Percentiles rank a stretch among this genome's conserved stretches.
phyloP scores from a whole-genome alignment of 1,140 invertebrate species.

The Popillia japonica region DNA sequence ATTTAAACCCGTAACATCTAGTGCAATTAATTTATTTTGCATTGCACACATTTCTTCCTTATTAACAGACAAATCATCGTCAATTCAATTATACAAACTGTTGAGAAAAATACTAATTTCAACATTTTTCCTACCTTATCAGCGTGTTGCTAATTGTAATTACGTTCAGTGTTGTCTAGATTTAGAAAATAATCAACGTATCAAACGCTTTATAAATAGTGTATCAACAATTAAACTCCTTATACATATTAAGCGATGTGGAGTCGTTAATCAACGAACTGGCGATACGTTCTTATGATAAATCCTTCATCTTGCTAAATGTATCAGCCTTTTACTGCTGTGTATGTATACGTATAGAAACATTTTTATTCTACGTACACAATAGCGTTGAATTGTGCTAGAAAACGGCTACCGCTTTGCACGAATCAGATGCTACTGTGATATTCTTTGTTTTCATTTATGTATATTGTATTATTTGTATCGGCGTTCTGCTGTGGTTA shows the following conservation, averaged over 20 bases:
- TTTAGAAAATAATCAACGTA: not conserved
- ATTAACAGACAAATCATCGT: too few relatives aligned
- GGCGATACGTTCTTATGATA: not conserved
- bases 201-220: not conserved
- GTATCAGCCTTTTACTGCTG: not conserved
- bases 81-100: not conserved
- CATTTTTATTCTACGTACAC: not conserved
- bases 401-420: not conserved
- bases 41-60: too few relatives aligned
- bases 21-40: too few relatives aligned
- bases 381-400: not conserved
- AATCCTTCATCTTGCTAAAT: slow-evolving; percentile 5
- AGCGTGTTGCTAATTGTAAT: not conserved
- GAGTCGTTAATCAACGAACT: not conserved
- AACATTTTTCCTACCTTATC: not conserved
- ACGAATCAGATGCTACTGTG: not conserved
- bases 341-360: not conserved
- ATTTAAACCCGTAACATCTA: too few relatives aligned
- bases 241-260: slow-evolving; percentile 1
- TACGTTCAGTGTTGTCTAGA: not conserved
- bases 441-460: too few relatives aligned
- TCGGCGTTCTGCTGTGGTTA: too few relatives aligned
- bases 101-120: not conserved
- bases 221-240: slow-evolving; percentile 1
- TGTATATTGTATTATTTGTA: too few relatives aligned